phyloP scores from a whole-genome alignment of 2,888 invertebrate species.

The Adelognathus sp. region DNA sequence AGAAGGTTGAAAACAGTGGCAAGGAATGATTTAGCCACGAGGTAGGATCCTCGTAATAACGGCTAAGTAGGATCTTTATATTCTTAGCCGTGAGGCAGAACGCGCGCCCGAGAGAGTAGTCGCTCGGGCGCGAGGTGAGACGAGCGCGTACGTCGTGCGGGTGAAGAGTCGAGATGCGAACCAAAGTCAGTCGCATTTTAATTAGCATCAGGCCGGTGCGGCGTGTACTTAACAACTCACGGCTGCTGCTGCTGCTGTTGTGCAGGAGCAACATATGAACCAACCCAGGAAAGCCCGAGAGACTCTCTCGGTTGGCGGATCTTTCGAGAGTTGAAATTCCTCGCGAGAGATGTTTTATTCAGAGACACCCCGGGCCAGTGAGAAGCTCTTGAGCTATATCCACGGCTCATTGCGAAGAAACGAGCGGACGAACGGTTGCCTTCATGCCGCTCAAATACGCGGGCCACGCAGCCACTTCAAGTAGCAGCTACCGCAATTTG shows the following conservation, averaged over 20 bases:
- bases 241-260: conserved; percentile 31
- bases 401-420: conserved; percentile 36
- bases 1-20: conserved; percentile 73
- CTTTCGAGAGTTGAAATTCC: conserved; percentile 75
- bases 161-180: conserved; percentile 59
- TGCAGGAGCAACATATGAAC: conserved; percentile 44
- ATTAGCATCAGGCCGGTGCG: conserved; percentile 80
- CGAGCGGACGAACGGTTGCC: conserved; percentile 45
- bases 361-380: conserved; percentile 78
- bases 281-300: conserved; percentile 30
- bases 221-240: conserved; percentile 79
- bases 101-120: conserved; percentile 32
- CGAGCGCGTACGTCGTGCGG: conserved; percentile 41
- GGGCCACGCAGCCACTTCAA: conserved; percentile 68
- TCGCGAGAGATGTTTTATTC: conserved; percentile 79
- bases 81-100: conserved; percentile 78
- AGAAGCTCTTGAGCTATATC: conserved; percentile 34
- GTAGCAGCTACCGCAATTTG: conserved; percentile 80
- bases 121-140: conserved; percentile 36
- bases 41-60: conserved; percentile 76
- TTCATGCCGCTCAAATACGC: conserved; percentile 69
- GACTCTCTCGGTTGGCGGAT: conserved; percentile 54
- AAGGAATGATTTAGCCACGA: conserved; percentile 76
- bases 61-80: conserved; percentile 81
- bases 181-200: conserved; percentile 79